Base-by-base conservation (phyloP, 2,113 vertebrate genomes). In the Antennarius striatus region DNA sequence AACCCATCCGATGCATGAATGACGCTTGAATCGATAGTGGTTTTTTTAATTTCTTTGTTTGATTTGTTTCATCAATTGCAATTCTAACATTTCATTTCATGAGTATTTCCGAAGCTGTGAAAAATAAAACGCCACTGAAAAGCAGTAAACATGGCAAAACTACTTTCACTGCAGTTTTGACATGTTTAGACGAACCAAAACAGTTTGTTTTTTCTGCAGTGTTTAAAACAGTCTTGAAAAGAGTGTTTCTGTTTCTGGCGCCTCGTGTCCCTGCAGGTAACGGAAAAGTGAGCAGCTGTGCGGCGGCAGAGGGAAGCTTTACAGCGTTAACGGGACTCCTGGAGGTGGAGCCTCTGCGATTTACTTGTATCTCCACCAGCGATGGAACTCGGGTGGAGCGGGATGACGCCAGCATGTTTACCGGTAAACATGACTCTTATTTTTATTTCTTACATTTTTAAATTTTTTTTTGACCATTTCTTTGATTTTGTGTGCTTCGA, bases 381-480 rank as follows among this genome's bases (percentile, higher is more conserved):
- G 98, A 99, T 81, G 98, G 98, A 73, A 99, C 98, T 60, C 94
- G 98, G 86, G 98, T 99, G 93, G 98, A 99, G 89, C 95, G 97
- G 89, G 98, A 99, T 81, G 96, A 99, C 88, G 96, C 97, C 93
- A 99, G 98, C 96, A 98, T 96, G 95, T 99, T 98, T 92, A 99
- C 96, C 87, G 96, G 97, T 99, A 95, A 93, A 91, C 91, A 22
- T 22, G 22, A 22, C 22, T 22, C 22, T 22, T 22, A 22, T 22
- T 22, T 22, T 22, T 1, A 1, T 22, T 64, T 55, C 57, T 79
- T 36, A n/a, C 5, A 16, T 10, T 11, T 60, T 45, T 1, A n/a
- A n/a, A n/a, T 5, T 63, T 39, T 51, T 14, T 5, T 6, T 11
- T 12, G 22, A 43, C 10, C 1, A 48, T n/a, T 39, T 36, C 16